phyloP scores from a whole-genome alignment of 1,140 invertebrate species.

The Theocolax elegans region DNA sequence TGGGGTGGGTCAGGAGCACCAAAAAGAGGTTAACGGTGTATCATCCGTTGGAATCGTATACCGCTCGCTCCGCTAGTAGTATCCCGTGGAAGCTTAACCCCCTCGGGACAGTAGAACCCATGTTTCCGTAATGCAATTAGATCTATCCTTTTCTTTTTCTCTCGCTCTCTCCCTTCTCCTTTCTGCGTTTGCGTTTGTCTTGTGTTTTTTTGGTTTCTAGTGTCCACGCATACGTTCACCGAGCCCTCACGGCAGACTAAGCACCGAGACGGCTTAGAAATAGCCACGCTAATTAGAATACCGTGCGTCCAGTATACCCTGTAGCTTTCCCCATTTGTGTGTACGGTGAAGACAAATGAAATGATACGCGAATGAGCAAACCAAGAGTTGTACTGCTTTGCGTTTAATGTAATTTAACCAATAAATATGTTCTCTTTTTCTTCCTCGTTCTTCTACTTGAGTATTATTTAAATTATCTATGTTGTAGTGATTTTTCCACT shows the following conservation, averaged over 20 bases:
- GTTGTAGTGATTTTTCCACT: too few relatives aligned
- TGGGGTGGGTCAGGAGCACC: too few relatives aligned
- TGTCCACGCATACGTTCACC: constrained; percentile 8
- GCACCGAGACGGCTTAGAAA: constrained; percentile 50
- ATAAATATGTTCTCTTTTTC: too few relatives aligned
- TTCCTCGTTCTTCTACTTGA: too few relatives aligned
- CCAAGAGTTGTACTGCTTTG: too few relatives aligned
- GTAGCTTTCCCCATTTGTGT: background rate
- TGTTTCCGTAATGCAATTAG: constrained; percentile 64
- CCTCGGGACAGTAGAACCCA: too few relatives aligned
- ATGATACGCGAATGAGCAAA: constrained; percentile 63
- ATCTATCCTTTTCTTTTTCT: constrained; percentile 39
- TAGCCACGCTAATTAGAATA: constrained; percentile 59
- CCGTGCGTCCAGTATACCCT: background rate
- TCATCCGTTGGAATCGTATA: constrained; percentile 24
- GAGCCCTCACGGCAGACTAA: constrained; percentile 7
- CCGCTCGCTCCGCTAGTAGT: background rate
- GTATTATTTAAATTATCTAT: too few relatives aligned
- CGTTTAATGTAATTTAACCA: too few relatives aligned
- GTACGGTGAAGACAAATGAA: constrained; percentile 51
- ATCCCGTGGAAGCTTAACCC: too few relatives aligned
- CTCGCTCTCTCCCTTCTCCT: background rate
- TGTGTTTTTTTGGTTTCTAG: background rate
- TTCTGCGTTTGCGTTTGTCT: background rate
- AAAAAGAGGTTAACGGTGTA: constrained; percentile 31